Base-by-base conservation (phyloP, 2,113 vertebrate species). In the Labrus mixtus region DNA sequence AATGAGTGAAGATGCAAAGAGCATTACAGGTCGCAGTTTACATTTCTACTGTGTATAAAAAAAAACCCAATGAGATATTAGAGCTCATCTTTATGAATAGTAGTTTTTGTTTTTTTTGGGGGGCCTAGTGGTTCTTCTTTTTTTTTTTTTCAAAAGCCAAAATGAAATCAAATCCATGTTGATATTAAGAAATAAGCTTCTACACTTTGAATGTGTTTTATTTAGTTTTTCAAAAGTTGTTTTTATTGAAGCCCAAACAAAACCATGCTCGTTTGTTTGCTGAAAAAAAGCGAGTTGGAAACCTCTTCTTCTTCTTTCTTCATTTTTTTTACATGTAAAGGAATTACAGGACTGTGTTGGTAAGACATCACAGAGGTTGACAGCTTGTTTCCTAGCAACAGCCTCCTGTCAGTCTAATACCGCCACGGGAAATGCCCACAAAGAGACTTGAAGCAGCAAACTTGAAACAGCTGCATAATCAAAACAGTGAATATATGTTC, bases 361-460 rank as follows among this genome's bases (percentile, higher is more conserved):
- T 54, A n/a, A n/a, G 12, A 6, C 50, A 63, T 7, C 54, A 29
- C 3, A 8, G 22, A 46, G 5, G 0, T 13, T 76, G 62, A 68
- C 51, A 73, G 76, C 9, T 3, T 33, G 1, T 64, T 56, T 65
- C 23, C 19, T n/a, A 59, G 43, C 33, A 60, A 72, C 15, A 16
- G 9, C 17, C 13, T 29, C 15, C 20, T 68, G 62, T 71, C 63
- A 74, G 64, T 68, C 72, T 76, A 58, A 53, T 45, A 3, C 10
- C 53, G 43, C 12, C 48, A 41, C 39, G 63, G 45, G 68, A 73
- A 59, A 60, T 70, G 68, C 41, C 57, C 68, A 68, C 12, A 58
- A 39, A 58, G 45, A 79, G 29, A 33, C 22, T 36, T n/a, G 46
- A 58, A 41, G 59, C n/a, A n/a, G n/a, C n/a, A n/a, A n/a, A n/a